Conservation (phyloP, 2,113 vertebrate species). For the Nerophis lumbriciformis region DNA sequence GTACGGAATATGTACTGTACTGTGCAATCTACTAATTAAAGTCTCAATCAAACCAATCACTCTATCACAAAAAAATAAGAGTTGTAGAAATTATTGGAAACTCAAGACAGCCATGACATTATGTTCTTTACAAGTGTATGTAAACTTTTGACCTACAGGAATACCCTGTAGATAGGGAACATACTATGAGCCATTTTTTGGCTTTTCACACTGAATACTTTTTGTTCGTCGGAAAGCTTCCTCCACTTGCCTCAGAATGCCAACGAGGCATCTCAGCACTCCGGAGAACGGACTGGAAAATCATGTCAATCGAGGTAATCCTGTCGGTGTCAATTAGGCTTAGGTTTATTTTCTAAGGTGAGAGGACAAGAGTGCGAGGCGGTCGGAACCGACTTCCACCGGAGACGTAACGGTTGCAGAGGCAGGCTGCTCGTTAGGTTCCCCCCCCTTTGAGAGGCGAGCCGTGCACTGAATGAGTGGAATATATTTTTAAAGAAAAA, state of each 20-base stretch:
- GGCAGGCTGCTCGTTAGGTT: slow-evolving; percentile 19
- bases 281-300: slow-evolving; percentile 59
- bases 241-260: slow-evolving; percentile 51
- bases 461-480: slow-evolving; percentile 12
- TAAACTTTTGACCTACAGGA: no score
- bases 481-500: slow-evolving; percentile 27
- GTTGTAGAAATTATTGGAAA: no score
- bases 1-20: no score
- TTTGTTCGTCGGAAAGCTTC: slow-evolving; percentile 36
- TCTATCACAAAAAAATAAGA: no score
- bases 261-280: slow-evolving; percentile 45
- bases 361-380: slow-evolving; percentile 20
- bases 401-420: not conserved
- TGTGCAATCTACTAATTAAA: no score
- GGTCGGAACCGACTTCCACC: slow-evolving; percentile 12
- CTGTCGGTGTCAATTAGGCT: slow-evolving; percentile 50
- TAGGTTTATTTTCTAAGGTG: slow-evolving; percentile 41
- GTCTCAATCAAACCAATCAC: no score
- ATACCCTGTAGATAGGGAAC: no score
- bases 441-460: slow-evolving; percentile 12
- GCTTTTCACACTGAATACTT: not conserved
- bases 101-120: no score
- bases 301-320: slow-evolving; percentile 56
- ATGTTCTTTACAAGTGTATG: no score
- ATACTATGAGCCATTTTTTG: no score